Conservation (phyloP, 2,888 invertebrate genomes). For the Phrixothrix hirtus region DNA sequence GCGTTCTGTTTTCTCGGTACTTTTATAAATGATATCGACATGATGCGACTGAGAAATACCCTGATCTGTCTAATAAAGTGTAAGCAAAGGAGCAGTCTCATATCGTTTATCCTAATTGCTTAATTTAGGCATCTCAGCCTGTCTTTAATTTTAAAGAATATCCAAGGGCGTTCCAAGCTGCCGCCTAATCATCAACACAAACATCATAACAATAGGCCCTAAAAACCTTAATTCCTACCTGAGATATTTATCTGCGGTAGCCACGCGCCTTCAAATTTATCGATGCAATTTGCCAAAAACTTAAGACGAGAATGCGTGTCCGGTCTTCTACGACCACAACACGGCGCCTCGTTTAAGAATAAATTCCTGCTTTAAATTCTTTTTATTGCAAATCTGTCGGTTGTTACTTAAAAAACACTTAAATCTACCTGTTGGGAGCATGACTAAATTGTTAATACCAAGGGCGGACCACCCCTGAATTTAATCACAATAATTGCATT, state of each 20-base stretch:
- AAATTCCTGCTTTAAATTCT: conserved; percentile 35
- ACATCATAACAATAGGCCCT: not conserved
- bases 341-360: conserved; percentile 35
- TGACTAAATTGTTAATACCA: not conserved
- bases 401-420: conserved; percentile 50
- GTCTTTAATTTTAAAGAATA: not conserved
- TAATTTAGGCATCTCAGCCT: not conserved
- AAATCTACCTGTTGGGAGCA: conserved; percentile 44
- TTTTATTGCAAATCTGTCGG: conserved; percentile 45
- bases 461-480: conserved; percentile 12
- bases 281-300: conserved; percentile 50
- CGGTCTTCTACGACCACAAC: conserved; percentile 26
- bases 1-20: no score
- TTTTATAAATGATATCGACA: no score
- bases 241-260: conserved; percentile 42
- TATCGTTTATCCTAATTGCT: no score
- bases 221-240: conserved; percentile 31
- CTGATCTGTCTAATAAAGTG: no score
- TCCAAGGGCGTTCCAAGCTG: not conserved
- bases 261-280: conserved; percentile 51
- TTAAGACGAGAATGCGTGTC: conserved; percentile 44
- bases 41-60: no score
- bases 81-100: no score
- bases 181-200: not conserved
- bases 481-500: conserved; percentile 23